phyloP scores from a whole-genome alignment of 2,113 vertebrate species.

The Spheniscus mendiculus region DNA sequence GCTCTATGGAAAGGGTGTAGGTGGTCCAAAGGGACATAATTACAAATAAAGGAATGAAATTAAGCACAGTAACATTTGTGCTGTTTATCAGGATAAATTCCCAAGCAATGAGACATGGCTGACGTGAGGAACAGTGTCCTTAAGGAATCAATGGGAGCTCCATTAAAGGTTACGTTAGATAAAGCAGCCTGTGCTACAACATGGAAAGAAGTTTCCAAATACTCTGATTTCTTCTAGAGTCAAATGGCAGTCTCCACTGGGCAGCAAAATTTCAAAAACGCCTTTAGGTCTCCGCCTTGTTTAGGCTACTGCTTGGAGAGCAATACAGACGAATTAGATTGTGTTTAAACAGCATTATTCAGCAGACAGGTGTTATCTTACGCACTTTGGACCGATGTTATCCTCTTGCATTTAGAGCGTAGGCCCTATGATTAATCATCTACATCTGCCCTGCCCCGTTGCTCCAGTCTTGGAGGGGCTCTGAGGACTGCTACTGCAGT shows the following conservation, averaged over 20 bases:
- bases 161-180: not conserved
- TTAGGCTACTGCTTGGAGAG: not conserved
- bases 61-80: not conserved
- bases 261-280: not conserved
- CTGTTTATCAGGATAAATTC: slow-evolving; percentile 54
- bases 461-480: not conserved
- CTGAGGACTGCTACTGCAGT: not conserved
- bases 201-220: not conserved
- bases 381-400: not conserved
- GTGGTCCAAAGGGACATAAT: slow-evolving; percentile 13
- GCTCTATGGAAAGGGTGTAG: not conserved
- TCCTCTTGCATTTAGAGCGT: not conserved
- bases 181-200: not conserved
- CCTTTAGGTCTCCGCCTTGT: not conserved
- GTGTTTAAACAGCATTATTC: not conserved
- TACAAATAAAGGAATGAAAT: not conserved
- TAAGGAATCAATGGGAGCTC: not conserved
- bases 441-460: not conserved
- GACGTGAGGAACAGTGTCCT: slow-evolving; percentile 3
- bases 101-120: slow-evolving; percentile 27
- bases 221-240: not conserved
- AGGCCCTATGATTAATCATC: not conserved
- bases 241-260: not conserved
- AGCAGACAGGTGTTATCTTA: not conserved
- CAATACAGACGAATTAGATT: not conserved